These are phyloP conservation scores for Odobenus rosmarus DNA, from an alignment of 2,113 vertebrate genomes.

Conservation along the genomic window DNA sequence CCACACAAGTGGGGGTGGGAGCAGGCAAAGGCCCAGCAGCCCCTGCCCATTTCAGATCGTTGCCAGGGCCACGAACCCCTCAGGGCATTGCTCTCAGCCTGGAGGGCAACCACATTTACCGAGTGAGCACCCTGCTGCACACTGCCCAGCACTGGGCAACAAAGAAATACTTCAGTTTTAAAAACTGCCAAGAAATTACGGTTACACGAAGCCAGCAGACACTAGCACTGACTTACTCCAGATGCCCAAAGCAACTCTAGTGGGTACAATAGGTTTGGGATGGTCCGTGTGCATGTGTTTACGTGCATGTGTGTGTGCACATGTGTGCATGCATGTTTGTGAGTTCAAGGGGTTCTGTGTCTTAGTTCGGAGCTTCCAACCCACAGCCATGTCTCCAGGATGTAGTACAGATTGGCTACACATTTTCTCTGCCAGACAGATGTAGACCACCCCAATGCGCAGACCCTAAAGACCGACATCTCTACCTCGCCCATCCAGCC, in stretches of 20 bases:
- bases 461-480: not conserved
- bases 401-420: not conserved
- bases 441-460: not conserved
- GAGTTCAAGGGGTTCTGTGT: not conserved
- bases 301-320: rapidly evolving
- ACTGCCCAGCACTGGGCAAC: not conserved
- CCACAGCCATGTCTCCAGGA: not conserved
- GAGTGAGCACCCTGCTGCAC: not conserved
- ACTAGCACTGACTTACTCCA: not conserved
- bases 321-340: rapidly evolving
- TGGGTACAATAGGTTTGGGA: not conserved
- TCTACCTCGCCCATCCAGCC: not conserved
- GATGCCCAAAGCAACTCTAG: not conserved
- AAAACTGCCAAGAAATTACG: not conserved
- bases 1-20: not conserved
- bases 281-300: no score
- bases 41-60: no score
- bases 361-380: not conserved
- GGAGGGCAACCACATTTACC: not conserved
- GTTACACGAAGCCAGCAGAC: not conserved
- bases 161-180: not conserved
- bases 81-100: not conserved
- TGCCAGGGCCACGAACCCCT: not conserved
- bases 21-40: not conserved
- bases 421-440: not conserved